Conservation (phyloP, 2,113 vertebrate genomes). For the Muntiacus muntjak region DNA sequence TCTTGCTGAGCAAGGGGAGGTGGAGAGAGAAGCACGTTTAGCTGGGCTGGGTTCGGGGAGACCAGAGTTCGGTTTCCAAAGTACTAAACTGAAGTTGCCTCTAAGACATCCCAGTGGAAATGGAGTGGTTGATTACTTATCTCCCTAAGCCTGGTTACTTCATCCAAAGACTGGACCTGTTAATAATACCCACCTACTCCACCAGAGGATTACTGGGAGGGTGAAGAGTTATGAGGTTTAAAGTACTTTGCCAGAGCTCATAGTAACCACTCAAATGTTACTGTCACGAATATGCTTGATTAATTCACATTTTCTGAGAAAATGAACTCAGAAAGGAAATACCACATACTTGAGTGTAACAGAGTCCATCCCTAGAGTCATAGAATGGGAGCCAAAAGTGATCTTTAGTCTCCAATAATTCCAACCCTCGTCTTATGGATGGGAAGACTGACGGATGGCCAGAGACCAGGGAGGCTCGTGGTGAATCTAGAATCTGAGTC, state of each 20-base stretch:
- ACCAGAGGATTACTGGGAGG: background rate
- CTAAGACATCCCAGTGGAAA: background rate
- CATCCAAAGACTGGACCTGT: background rate
- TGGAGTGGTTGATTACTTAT: background rate
- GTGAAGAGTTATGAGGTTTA: background rate
- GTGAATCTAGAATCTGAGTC: background rate
- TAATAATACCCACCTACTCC: background rate
- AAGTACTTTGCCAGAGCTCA: background rate
- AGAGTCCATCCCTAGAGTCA: background rate
- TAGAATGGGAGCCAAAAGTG: background rate
- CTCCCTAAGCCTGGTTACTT: background rate
- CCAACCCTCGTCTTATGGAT: background rate
- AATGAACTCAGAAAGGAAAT: background rate
- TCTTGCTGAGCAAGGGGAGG: background rate
- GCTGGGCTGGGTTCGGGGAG: background rate
- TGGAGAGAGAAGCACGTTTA: background rate
- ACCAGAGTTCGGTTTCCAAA: background rate
- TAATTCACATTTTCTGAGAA: constrained; percentile 5
- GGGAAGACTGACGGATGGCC: background rate
- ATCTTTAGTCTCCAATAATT: background rate
- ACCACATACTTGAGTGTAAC: background rate
- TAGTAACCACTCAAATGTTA: background rate
- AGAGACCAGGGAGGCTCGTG: background rate
- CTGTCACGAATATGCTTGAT: background rate
- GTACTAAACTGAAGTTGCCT: background rate